These are phyloP conservation scores for Mimachlamys varia DNA, from an alignment of 2,888 invertebrate genomes.

Conservation along the genomic window DNA sequence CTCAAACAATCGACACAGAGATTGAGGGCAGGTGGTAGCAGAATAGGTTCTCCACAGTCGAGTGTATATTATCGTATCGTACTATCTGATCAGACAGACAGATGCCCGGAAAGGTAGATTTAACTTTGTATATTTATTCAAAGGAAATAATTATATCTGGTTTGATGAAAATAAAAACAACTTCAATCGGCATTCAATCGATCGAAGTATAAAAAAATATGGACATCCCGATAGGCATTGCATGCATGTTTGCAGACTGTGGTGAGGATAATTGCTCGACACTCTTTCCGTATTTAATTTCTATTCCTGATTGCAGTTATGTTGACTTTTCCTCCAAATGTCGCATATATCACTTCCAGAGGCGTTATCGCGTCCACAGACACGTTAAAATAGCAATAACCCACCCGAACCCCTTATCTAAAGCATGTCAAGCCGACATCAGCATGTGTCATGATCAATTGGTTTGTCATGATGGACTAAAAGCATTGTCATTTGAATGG, in stretches of 20 bases:
- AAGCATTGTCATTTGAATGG: background rate
- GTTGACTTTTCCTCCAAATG: background rate
- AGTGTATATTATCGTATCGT: background rate
- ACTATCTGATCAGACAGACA: background rate
- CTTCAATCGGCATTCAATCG: background rate
- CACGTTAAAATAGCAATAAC: background rate
- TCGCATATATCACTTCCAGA: background rate
- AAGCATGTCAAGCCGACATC: background rate
- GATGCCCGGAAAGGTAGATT: background rate
- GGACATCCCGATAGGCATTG: background rate
- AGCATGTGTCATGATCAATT: background rate
- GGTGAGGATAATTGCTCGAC: background rate
- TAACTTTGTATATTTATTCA: background rate
- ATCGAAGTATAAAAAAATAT: background rate
- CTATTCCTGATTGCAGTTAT: background rate
- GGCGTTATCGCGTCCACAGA: background rate
- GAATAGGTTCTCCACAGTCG: too few species aligned
- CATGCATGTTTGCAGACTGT: background rate
- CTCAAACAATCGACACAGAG: too few species aligned
- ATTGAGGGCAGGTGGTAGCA: too few species aligned
- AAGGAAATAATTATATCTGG: background rate
- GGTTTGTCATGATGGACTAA: background rate
- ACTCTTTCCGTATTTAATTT: background rate
- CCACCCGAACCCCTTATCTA: background rate
- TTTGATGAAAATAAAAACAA: background rate